A percentile compares a stretch with the other conserved stretches of the same genome.
Conservation (phyloP, 2,113 vertebrate genomes). For the Seriola aureovittata region DNA sequence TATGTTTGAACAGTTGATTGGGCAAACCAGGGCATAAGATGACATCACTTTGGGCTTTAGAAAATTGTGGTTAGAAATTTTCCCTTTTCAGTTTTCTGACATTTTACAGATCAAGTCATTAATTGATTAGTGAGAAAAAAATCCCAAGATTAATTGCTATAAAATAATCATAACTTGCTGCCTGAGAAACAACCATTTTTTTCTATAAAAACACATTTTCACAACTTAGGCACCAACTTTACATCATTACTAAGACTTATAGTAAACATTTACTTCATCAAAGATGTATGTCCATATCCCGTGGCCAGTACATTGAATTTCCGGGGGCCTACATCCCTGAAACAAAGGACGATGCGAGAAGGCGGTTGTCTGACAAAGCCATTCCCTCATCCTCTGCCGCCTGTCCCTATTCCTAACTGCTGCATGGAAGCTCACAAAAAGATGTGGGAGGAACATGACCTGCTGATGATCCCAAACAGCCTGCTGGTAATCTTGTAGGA, state of each 20-base stretch:
- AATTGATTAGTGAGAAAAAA: neutral
- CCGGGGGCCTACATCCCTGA: neutral
- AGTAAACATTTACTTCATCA: neutral
- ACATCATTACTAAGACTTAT: neutral
- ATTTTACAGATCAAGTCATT: neutral
- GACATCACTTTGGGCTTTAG: neutral
- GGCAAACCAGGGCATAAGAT: neutral
- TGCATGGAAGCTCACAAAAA: neutral
- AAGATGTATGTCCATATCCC: neutral
- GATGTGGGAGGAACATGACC: constrained; percentile 26
- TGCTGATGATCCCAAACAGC: constrained; percentile 15
- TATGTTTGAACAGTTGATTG: neutral
- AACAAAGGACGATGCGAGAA: constrained; percentile 31
- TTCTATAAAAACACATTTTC: neutral
- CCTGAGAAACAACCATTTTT: neutral
- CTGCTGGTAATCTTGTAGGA: constrained; percentile 6
- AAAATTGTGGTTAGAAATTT: neutral
- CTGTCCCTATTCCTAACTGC: neutral
- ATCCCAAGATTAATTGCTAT: neutral
- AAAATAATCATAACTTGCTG: neutral
- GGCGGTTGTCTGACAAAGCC: neutral
- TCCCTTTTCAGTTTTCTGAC: neutral
- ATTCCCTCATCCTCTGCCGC: neutral
- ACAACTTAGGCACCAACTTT: neutral
- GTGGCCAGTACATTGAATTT: constrained; percentile 1